Evolutionary conservation across 2,888 invertebrate genomes (phyloP).

Genomic region (Sesia apiformis): DNA sequence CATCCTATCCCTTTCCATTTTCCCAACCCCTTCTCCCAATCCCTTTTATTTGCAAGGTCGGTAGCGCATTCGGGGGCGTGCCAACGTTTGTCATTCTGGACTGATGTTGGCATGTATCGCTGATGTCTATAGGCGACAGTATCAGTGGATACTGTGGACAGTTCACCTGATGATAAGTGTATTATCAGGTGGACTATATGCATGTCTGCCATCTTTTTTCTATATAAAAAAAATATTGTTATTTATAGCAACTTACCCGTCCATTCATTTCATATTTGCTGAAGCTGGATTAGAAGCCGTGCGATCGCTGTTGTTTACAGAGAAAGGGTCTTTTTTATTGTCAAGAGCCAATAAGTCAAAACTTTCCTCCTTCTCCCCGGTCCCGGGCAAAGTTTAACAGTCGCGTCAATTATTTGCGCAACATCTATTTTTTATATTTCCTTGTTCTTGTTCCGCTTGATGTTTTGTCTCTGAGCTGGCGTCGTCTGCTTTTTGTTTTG

Average conservation of each 20-base stretch:
- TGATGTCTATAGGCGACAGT: no score
- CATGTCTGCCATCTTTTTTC: no score
- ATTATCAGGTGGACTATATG: no score
- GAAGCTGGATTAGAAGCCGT: not conserved
- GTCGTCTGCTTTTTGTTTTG: slow-evolving; percentile 15
- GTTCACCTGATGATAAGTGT: no score
- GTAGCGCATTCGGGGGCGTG: no score
- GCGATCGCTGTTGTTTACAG: slow-evolving; percentile 21
- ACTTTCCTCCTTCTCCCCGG: slow-evolving; percentile 18
- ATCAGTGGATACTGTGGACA: no score
- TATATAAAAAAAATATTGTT: no score
- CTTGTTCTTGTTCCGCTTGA: slow-evolving; percentile 6
- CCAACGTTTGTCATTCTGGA: no score
- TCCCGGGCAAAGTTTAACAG: slow-evolving; percentile 22
- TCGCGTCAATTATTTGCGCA: slow-evolving; percentile 31
- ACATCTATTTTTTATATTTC: slow-evolving; percentile 33
- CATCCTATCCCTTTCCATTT: no score
- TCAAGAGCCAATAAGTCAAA: slow-evolving; percentile 25
- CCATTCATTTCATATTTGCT: not conserved
- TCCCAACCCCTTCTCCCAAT: no score
- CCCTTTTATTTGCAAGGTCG: no score
- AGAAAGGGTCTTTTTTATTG: slow-evolving; percentile 14
- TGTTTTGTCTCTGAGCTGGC: not conserved
- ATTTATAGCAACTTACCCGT: not conserved
- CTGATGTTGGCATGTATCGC: no score